phyloP scores from a whole-genome alignment of 2,888 invertebrate species.

The Archips xylosteana region DNA sequence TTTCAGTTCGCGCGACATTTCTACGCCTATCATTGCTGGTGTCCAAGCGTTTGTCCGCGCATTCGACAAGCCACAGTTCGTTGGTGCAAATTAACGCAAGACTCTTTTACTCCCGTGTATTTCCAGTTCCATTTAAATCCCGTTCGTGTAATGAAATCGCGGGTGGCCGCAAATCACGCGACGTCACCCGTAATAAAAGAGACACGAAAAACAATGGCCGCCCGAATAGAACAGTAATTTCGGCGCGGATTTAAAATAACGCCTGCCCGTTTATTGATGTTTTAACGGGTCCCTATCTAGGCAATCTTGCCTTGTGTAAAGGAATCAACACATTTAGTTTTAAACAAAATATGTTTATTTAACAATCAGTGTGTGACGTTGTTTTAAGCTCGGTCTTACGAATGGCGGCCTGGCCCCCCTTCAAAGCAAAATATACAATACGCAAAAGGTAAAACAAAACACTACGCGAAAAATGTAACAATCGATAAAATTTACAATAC shows the following conservation, averaged over 20 bases:
- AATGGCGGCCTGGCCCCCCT: too few relatives aligned
- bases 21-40: too few relatives aligned
- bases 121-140: constrained; percentile 1
- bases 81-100: not conserved
- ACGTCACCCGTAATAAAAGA: constrained; percentile 4
- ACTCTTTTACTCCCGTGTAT: not conserved
- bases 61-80: not conserved
- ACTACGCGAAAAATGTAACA: too few relatives aligned
- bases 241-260: not conserved
- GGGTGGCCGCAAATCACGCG: constrained; percentile 9
- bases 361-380: too few relatives aligned
- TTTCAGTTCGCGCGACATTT: too few relatives aligned
- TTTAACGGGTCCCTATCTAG: not conserved
- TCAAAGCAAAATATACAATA: too few relatives aligned
- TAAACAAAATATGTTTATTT: too few relatives aligned
- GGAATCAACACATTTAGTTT: not conserved
- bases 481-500: too few relatives aligned
- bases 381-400: too few relatives aligned
- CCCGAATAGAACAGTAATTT: not conserved
- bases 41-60: too few relatives aligned
- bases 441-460: too few relatives aligned
- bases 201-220: constrained; percentile 3
- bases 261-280: not conserved
- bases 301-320: not conserved
- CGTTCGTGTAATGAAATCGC: constrained; percentile 6